Evolutionary conservation across 1,140 invertebrate genomes (phyloP), one percentile per base, ranked within the genome.

Genomic region (Eulimnadia texana): DNA sequence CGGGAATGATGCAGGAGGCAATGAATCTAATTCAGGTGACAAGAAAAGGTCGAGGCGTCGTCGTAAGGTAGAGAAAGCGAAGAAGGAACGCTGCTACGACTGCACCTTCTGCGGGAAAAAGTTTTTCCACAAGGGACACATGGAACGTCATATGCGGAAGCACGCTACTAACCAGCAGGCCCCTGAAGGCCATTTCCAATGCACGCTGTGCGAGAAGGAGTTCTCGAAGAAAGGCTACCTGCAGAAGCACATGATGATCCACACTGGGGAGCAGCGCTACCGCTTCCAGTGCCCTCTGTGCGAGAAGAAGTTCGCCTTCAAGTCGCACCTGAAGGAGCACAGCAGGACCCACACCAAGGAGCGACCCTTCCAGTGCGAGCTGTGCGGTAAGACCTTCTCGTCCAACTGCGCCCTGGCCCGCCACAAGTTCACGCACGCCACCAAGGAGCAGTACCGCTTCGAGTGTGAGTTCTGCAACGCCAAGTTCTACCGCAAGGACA

Each of bases 41-140:
- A 42, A 16, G 33, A 42, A 42, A 42, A 42, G 33, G 33, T 16
- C 6, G 33, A 6, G 33, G 6, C 33, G 33, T 9, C 33, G 33
- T 42, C 33, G 33, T 6, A 42, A 42, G 33, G 33, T 42, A 6
- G 33, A 42, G 33, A 42, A 42, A 16, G 33, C 33, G 33, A 42
- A 42, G 33, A 42, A 42, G 33, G 89, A 92, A 69, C 77, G 85
- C 63, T 88, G 87, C 1, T 87, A 88, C 70, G 79, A 80, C 25
- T 88, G 86, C 69, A 78, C 80, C 1, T 79, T 84, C 66, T 86
- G 84, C 69, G 82, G 82, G 63, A 87, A 88, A 72, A 84, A 84
- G 3, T 89, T 89, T 72, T 83, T 83, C 47, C 84, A 85, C 68
- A 85, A 85, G 67, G 83, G 82, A 55, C 85, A 85, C 70, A 80